Base-by-base conservation (phyloP, 2,113 vertebrate genomes). In the Sceloporus undulatus region DNA sequence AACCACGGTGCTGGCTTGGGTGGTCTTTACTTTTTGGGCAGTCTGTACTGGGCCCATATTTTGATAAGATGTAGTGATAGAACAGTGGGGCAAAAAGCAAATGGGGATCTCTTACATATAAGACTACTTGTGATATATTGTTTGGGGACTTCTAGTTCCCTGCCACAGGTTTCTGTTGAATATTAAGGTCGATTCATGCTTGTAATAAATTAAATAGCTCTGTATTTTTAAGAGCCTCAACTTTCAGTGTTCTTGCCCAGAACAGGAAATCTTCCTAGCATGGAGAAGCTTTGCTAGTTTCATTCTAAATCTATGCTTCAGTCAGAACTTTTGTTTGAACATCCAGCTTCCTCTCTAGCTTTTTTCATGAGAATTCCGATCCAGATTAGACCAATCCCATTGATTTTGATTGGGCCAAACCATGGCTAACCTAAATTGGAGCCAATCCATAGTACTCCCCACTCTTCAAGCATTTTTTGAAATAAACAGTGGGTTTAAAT, bases 21-120 rank as follows among this genome's bases (percentile, higher is more conserved):
- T 34, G 34, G 34, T 34, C 34, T 34, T 34, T 34, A 34, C 34
- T 34, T 34, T 34, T 34, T 34, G 34, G 34, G 34, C 34, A 1
- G 34, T 34, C 34, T 34, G 34, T 34, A 92, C 62, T 7, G 86
- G 14, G 73, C 82, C 2, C 88, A 92, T 90, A 86, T 65, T 34
- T 79, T 71, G 91, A 90, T 90, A 95, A 92, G 73, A 66, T 78
- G 81, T 89, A 66, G 29, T 78, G 38, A 10, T 78, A 27, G 2
- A 16, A 16, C 14, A 62, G 18, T 14, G 29, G 2, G 40, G 52
- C 71, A 78, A 77, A 40, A 66, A 86, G 48, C 23, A 90, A 82
- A 84, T 62, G 66, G 56, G 85, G 70, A 68, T n/a, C 42, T 92
- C 0, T 0, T 73, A 78, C 13, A 59, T 81, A 66, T 0, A 0